Evolutionary conservation across 2,888 invertebrate genomes (phyloP).

Genomic region (Eubasilissa splendida): DNA sequence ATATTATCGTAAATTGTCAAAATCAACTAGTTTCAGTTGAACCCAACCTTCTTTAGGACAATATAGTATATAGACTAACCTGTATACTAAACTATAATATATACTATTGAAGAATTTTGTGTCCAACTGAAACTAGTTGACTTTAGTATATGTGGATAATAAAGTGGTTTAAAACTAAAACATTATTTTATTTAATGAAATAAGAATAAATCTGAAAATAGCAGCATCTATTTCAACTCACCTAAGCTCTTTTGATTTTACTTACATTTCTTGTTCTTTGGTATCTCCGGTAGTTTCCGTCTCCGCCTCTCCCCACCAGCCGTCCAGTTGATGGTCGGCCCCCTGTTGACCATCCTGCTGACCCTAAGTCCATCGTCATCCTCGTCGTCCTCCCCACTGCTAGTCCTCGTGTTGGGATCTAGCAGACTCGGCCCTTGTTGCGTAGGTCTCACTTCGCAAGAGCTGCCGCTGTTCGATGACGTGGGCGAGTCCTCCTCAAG

Average conservation of each 20-base stretch:
- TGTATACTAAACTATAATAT: too few relatives aligned
- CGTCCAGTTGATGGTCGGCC: slow-evolving; percentile 61
- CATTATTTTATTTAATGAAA: too few relatives aligned
- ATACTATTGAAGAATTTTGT: too few relatives aligned
- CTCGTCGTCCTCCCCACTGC: slow-evolving; percentile 67
- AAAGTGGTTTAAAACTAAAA: too few relatives aligned
- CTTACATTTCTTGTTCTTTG: slow-evolving; percentile 90
- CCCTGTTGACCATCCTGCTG: slow-evolving; percentile 60
- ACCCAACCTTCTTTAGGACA: too few relatives aligned
- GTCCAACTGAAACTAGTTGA: too few relatives aligned
- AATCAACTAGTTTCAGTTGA: too few relatives aligned
- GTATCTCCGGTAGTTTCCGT: slow-evolving; percentile 90
- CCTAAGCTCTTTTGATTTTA: slow-evolving; percentile 47
- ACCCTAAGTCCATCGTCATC: slow-evolving; percentile 66
- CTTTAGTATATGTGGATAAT: too few relatives aligned
- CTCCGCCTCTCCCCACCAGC: slow-evolving; percentile 77
- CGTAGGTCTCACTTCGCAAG: slow-evolving; percentile 69
- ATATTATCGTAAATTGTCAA: too few relatives aligned
- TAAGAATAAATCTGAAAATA: too few relatives aligned
- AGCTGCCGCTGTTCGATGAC: slow-evolving; percentile 82
- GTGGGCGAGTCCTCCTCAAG: slow-evolving; percentile 87
- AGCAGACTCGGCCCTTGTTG: slow-evolving; percentile 42
- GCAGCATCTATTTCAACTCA: too few relatives aligned
- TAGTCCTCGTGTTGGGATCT: slow-evolving; percentile 57
- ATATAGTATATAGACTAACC: too few relatives aligned